Evolutionary conservation across 2,888 invertebrate genomes (phyloP).

Genomic region (Mesorhabditis sp.): DNA sequence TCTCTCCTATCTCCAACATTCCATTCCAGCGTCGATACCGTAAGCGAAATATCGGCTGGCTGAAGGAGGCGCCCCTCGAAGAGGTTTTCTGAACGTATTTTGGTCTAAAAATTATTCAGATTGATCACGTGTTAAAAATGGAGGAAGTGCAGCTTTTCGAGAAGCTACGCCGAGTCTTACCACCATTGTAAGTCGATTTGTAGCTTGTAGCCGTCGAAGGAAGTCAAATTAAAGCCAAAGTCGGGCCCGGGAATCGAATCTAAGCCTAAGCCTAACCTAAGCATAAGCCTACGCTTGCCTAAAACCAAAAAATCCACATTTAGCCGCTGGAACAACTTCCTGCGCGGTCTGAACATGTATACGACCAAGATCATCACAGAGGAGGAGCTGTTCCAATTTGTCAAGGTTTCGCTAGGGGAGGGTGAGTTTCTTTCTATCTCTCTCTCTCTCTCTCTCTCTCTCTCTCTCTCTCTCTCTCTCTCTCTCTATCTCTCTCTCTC

Average conservation of each 20-base stretch:
- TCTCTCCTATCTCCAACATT: too few relatives aligned
- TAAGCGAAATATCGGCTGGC: too few relatives aligned
- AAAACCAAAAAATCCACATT: too few relatives aligned
- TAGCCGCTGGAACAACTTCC: constrained; percentile 9
- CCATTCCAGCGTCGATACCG: too few relatives aligned
- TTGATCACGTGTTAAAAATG: not conserved
- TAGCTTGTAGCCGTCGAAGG: not conserved
- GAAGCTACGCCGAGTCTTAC: constrained; percentile 1
- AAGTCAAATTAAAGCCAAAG: not conserved
- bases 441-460: too few relatives aligned
- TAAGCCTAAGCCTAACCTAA: too few relatives aligned
- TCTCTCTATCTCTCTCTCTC: too few relatives aligned
- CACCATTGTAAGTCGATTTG: not conserved
- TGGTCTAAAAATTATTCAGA: not conserved
- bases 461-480: too few relatives aligned
- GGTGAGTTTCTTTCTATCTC: not conserved
- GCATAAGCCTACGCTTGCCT: too few relatives aligned
- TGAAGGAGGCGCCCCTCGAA: too few relatives aligned
- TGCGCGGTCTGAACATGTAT: constrained; percentile 13
- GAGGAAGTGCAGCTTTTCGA: constrained; percentile 12
- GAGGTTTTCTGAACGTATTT: too few relatives aligned
- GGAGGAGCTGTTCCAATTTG: constrained; percentile 8
- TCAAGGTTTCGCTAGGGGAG: constrained; percentile 12
- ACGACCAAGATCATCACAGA: constrained; percentile 6
- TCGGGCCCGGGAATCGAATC: too few relatives aligned